Percentiles rank a stretch among this genome's conserved stretches.
Conservation (phyloP, 2,113 vertebrate genomes). For the Centropus unirufus region DNA sequence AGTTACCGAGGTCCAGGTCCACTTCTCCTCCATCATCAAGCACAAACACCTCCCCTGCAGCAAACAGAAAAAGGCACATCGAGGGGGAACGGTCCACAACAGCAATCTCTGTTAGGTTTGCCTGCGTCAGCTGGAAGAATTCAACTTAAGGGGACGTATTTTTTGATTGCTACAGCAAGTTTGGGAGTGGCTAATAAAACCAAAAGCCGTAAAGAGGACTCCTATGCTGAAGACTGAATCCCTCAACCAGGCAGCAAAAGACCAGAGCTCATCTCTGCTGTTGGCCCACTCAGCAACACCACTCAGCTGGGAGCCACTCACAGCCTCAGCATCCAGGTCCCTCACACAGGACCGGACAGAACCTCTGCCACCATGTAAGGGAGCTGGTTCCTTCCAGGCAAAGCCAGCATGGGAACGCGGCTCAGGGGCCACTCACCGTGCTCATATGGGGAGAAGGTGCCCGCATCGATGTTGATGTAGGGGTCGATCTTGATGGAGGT, state of each 20-base stretch:
- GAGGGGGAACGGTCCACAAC: neutral
- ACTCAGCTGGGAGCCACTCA: accelerated
- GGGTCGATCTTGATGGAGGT: slow-evolving; percentile 98
- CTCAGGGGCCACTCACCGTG: slow-evolving; percentile 81
- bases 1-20: slow-evolving; percentile 95
- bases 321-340: neutral
- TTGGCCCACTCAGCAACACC: accelerated
- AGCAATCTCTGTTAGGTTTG: neutral
- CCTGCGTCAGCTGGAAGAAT: neutral
- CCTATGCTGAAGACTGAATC: accelerated
- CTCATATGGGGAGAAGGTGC: slow-evolving; percentile 96
- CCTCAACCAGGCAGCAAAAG: neutral
- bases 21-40: slow-evolving; percentile 97
- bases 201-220: neutral
- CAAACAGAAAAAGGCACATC: neutral
- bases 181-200: accelerated
- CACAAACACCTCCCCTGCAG: slow-evolving; percentile 93
- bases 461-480: slow-evolving; percentile 97
- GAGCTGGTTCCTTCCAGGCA: accelerated
- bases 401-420: accelerated
- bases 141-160: accelerated
- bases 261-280: neutral
- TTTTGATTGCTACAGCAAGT: neutral
- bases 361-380: accelerated
- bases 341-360: accelerated